Conservation (phyloP, 2,113 vertebrate species). For the Uria lomvia region DNA sequence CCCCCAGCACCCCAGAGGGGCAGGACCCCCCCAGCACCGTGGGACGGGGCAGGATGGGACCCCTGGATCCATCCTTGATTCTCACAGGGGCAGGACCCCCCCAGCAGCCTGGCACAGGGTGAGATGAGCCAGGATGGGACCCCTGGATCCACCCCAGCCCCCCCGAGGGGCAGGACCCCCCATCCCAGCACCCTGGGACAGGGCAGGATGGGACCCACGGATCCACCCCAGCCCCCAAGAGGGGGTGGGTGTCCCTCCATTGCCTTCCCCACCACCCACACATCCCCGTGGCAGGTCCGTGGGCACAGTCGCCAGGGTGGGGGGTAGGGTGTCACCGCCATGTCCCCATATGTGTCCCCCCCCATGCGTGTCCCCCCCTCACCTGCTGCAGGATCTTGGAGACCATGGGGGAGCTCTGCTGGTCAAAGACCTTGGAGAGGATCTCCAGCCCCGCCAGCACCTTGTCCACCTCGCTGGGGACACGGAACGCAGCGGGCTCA, state of each 20-base stretch:
- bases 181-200: too few species aligned
- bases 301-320: background rate
- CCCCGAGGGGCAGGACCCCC: too few species aligned
- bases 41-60: background rate
- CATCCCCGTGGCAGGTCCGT: fast-evolving
- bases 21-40: background rate
- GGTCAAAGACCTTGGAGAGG: slow-evolving; percentile 94
- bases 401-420: slow-evolving; percentile 91
- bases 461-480: slow-evolving; percentile 89
- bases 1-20: too few species aligned
- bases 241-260: background rate
- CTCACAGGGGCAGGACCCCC: background rate
- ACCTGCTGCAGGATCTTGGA: slow-evolving; percentile 95
- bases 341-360: background rate
- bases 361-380: background rate
- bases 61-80: too few species aligned
- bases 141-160: too few species aligned
- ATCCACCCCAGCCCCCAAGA: too few species aligned
- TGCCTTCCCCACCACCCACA: background rate
- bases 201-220: background rate
- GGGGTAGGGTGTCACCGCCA: background rate
- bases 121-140: too few species aligned
- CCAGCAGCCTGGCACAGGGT: too few species aligned
- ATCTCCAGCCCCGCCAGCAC: slow-evolving; percentile 92
- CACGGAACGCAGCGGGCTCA: background rate